Base-by-base conservation (phyloP, 2,797 vertebrate genomes). In the Danio tinwini region DNA sequence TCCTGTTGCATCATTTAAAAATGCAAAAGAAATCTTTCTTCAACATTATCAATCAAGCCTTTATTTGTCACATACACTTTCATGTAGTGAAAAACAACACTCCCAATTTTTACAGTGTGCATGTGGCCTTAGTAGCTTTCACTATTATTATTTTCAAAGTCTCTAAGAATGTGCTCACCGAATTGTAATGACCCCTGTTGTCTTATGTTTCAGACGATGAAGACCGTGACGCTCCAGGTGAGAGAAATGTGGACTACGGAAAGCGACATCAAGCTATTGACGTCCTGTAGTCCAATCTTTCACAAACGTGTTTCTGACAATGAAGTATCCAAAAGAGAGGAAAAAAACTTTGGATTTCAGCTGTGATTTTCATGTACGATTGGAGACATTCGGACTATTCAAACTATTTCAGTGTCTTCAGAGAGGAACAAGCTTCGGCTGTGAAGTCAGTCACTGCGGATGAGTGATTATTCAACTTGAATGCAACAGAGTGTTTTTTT, bases 181-280 rank as follows among this genome's bases (percentile, higher is more conserved):
- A 52, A 14, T 63, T 64, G 8, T 71, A 63, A 70, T 21, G 50
- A 53, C 62, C 11, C 45, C 7, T 58, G 9, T 65, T 55, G 47
- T 40, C 69, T 45, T 78, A 16, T 55, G 56, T 90, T 92, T 73
- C 90, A 98, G 97, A 99, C 85, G 98, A 99, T 10, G 98, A 99
- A 19, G 97, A 98, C 74, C 92, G 95, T 62, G 98, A 99, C 6
- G 94, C 96, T 77, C 98, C 97, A 49, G 96, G 95, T 21, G 98
- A 97, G 72, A 89, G 90, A 4, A 94, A 94, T 50, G 94, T 92
- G 19, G 96, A 97, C 84, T 99, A 99, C 19, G 91, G 96, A 85
- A 98, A 99, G 87, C 93, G 95, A 80, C 97, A 86, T 90, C 96
- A 96, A 90, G 88, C 88, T 85, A 93, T 91, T 7, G 95, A 98